These are phyloP conservation scores for Bolborhynchus lineola DNA, from an alignment of 2,113 vertebrate species.

Conservation along the genomic window DNA sequence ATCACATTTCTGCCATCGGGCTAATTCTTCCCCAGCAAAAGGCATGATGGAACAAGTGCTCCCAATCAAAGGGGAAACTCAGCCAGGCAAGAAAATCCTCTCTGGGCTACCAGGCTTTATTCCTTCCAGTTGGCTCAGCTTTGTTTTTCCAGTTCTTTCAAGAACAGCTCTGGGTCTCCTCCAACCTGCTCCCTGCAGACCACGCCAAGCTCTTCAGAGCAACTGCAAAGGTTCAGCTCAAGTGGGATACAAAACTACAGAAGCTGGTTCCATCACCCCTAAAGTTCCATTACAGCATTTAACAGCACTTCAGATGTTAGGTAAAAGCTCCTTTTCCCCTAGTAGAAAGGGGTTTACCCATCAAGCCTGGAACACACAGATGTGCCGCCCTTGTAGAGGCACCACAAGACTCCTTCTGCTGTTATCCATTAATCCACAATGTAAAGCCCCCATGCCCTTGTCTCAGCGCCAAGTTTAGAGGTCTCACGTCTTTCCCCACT, in stretches of 20 bases:
- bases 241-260: not conserved
- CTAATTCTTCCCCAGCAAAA: slow-evolving; percentile 24
- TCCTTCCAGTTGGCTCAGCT: not conserved
- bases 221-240: not conserved
- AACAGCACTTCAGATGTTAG: not conserved
- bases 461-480: not conserved
- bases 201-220: not conserved
- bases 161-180: not conserved
- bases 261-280: not conserved
- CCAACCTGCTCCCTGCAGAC: not conserved
- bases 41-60: slow-evolving; percentile 50
- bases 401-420: not conserved
- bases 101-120: not conserved
- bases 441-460: not conserved
- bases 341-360: not conserved
- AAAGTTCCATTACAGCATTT: not conserved
- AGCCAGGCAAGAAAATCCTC: slow-evolving; percentile 13
- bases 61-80: slow-evolving; percentile 21
- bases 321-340: not conserved
- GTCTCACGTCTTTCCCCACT: not conserved
- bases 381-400: not conserved
- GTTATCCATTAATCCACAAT: not conserved
- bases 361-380: not conserved
- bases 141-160: not conserved
- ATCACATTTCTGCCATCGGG: not conserved